phyloP scores from a whole-genome alignment of 2,797 vertebrate species.

The Neosilurus mollespiculum region DNA sequence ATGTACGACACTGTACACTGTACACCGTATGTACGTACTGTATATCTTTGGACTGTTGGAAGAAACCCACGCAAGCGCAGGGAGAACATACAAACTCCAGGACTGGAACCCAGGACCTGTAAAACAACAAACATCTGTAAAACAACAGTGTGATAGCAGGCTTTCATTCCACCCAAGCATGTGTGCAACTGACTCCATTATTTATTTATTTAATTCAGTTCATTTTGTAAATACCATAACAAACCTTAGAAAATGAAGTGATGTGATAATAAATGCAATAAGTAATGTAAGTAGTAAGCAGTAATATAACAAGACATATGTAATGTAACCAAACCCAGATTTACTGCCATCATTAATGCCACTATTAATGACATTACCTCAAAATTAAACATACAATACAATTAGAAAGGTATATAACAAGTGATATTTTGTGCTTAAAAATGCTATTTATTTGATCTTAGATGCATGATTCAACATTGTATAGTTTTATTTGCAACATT shows the following conservation, averaged over 20 bases:
- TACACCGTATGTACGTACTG: too few species aligned
- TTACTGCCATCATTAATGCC: too few species aligned
- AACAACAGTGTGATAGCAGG: background rate
- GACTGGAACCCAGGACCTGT: too few species aligned
- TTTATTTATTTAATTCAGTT: slow-evolving; percentile 17
- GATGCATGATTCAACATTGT: background rate
- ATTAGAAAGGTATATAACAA: background rate
- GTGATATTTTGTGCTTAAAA: background rate
- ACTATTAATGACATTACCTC: background rate
- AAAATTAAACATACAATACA: background rate
- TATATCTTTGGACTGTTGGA: too few species aligned
- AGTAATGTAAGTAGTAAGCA: too few species aligned
- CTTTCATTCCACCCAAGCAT: background rate
- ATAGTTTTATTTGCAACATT: background rate
- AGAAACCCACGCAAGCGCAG: too few species aligned
- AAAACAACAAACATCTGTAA: too few species aligned
- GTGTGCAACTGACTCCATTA: background rate
- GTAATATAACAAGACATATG: too few species aligned
- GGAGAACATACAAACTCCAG: too few species aligned
- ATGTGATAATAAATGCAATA: background rate
- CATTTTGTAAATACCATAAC: background rate
- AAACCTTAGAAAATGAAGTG: background rate
- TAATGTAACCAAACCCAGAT: background rate
- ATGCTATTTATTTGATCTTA: background rate
- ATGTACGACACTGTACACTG: too few species aligned